phyloP scores from a whole-genome alignment of 2,888 invertebrate species.

The Timema cristinae region DNA sequence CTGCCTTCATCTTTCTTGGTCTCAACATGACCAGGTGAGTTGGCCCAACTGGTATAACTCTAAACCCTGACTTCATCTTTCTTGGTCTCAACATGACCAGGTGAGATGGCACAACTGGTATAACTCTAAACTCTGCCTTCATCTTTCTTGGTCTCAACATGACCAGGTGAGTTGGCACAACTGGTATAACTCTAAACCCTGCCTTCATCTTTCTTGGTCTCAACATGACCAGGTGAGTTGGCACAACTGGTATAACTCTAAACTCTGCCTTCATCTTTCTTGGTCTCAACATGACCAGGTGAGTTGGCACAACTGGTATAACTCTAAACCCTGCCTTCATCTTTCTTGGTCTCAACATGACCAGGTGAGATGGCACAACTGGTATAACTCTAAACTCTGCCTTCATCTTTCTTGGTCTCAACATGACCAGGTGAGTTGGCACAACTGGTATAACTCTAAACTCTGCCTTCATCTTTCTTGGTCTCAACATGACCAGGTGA shows the following conservation, averaged over 20 bases:
- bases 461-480: constrained; percentile 65
- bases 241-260: neutral
- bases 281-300: constrained; percentile 59
- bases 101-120: constrained; percentile 39
- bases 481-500: constrained; percentile 58
- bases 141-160: constrained; percentile 64
- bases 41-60: neutral
- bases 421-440: constrained; percentile 51
- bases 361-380: constrained; percentile 44
- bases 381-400: constrained; percentile 55
- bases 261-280: constrained; percentile 66
- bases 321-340: constrained; percentile 67
- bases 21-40: constrained; percentile 56
- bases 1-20: constrained; percentile 64
- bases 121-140: constrained; percentile 61
- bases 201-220: constrained; percentile 64
- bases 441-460: constrained; percentile 39
- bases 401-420: constrained; percentile 63
- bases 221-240: constrained; percentile 53
- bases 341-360: constrained; percentile 61
- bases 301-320: constrained; percentile 30
- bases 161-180: constrained; percentile 45
- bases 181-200: constrained; percentile 49
- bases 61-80: constrained; percentile 66
- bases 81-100: constrained; percentile 60